phyloP scores from a whole-genome alignment of 2,888 invertebrate species.

The Muscina levida region DNA sequence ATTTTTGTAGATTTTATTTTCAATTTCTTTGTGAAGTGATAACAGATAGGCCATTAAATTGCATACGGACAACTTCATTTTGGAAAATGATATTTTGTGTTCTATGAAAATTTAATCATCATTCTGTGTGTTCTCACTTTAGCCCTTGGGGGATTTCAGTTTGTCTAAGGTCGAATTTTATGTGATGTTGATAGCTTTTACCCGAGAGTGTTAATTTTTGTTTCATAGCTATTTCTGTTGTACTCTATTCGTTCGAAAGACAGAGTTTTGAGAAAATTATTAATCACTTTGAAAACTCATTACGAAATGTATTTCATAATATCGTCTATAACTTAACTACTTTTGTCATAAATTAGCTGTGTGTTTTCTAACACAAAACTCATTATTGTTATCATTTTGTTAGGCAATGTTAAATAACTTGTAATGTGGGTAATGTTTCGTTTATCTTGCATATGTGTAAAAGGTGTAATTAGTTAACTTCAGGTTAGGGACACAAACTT shows the following conservation, averaged over 20 bases:
- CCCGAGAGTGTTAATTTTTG: no score
- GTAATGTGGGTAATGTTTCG: no score
- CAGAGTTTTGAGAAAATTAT: neutral
- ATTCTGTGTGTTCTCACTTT: neutral
- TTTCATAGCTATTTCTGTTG: no score
- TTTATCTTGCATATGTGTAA: no score
- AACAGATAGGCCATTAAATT: neutral
- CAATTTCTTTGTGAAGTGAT: conserved; percentile 1
- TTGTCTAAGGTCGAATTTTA: no score
- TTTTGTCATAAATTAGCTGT: conserved; percentile 14
- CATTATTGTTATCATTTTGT: conserved; percentile 32
- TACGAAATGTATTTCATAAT: neutral
- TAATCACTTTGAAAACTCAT: conserved; percentile 27
- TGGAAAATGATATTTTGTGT: conserved; percentile 10
- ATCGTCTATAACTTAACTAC: neutral
- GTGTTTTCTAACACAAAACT: conserved; percentile 13
- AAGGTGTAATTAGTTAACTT: no score
- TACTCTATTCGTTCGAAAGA: no score
- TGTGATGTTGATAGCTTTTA: no score
- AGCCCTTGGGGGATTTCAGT: no score
- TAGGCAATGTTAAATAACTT: conserved; percentile 36
- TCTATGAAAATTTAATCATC: neutral
- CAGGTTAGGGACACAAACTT: no score
- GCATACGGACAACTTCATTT: neutral
- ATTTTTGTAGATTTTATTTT: neutral